Evolutionary conservation across 2,888 invertebrate species (phyloP), one percentile per base, ranked within the genome.

Genomic region (Azorinus chamasolen): DNA sequence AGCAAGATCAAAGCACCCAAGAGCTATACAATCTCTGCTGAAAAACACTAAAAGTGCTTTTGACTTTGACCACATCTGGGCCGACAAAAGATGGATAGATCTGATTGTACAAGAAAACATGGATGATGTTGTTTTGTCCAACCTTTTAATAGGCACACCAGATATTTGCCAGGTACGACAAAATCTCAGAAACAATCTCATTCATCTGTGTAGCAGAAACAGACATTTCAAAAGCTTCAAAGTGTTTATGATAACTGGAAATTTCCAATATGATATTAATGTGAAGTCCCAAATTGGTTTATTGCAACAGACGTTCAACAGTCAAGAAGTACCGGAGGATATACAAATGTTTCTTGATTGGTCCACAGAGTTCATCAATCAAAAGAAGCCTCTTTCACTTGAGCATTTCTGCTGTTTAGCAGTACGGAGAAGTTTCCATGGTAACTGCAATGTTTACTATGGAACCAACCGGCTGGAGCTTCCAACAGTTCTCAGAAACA

Each of bases 361-460:
- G 72, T 16, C 55, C 50, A 63, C 32, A 43, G n/a, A 45, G 18
- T 70, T 50, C 37, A 46, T 32, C 14, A 57, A 58, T 6, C 32
- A 24, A 24, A 27, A 12, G 25, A 66, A 57, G 46, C 59, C 75
- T 12, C 63, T 61, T n/a, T 25, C 74, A 0, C 48, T 84, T 14
- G 55, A 71, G 39, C 70, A 84, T 55, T 77, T 71, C 18, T 79
- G 83, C 55, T 62, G 85, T 48, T 27, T 85, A 37, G 45, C 61
- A 12, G 64, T 87, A 22, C 62, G 87, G 50, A 51, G 54, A 50
- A 64, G 71, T 27, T 79, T 86, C 50, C 57, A 76, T 70, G 61
- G 62, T 3, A 83, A 79, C 16, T 76, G 73, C 37, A 87, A 87
- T 75, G 84, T 87, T 14, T 81, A 82, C 45, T 79, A 81, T 70